Percentiles rank a stretch among this genome's conserved stretches.
These are phyloP conservation scores for Limnodromus scolopaceus DNA, from an alignment of 2,797 vertebrate species.

Conservation along the genomic window DNA sequence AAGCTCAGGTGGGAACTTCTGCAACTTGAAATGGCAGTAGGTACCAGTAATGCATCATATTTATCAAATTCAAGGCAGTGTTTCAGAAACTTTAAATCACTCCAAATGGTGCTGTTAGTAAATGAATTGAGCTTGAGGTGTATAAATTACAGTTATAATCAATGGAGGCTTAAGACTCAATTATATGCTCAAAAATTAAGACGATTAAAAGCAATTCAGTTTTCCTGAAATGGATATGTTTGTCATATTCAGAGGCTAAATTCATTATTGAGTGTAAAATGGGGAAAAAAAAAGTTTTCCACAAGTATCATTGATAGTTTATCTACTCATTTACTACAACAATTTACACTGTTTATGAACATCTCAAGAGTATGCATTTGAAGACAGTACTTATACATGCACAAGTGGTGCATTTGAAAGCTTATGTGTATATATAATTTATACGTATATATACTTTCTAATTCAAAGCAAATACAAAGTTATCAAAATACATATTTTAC, in stretches of 20 bases:
- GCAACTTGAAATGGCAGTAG: background rate
- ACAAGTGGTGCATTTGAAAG: background rate
- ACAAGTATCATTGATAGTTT: background rate
- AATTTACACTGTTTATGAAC: fast-evolving
- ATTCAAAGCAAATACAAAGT: background rate
- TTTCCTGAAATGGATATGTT: background rate
- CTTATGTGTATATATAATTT: background rate
- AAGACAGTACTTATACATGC: fast-evolving
- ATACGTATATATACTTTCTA: background rate
- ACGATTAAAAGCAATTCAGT: background rate
- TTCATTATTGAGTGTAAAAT: background rate
- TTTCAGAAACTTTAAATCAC: background rate
- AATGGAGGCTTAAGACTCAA: background rate
- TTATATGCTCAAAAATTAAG: background rate
- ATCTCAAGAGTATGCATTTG: background rate
- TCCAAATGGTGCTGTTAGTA: background rate
- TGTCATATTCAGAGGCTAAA: background rate
- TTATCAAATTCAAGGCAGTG: background rate
- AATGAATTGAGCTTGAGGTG: background rate
- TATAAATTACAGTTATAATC: background rate
- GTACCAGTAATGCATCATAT: background rate
- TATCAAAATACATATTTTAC: background rate
- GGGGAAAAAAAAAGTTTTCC: fast-evolving
- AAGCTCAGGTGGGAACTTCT: background rate
- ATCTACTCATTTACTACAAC: background rate